phyloP scores from a whole-genome alignment of 1,140 invertebrate species.

The Panonychus citri region DNA sequence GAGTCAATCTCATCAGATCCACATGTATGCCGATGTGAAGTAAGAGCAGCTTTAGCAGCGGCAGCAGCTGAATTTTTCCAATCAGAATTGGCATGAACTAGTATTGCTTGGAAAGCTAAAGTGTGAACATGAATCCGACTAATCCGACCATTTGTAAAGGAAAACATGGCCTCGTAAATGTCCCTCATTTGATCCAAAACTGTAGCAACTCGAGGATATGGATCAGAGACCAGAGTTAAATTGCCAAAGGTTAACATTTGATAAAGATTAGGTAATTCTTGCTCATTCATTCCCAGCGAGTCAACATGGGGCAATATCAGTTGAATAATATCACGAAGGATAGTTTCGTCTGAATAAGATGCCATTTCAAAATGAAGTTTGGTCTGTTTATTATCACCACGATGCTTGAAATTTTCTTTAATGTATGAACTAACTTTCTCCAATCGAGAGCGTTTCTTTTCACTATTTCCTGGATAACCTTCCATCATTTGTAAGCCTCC shows the following conservation, averaged over 20 bases:
- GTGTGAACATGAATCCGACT: conserved; percentile 65
- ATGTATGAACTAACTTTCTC: conserved; percentile 35
- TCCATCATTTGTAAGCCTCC: conserved; percentile 77
- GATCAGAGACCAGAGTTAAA: conserved; percentile 47
- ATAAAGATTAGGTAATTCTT: conserved; percentile 51
- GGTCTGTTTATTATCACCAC: conserved; percentile 19
- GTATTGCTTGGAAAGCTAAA: conserved; percentile 58
- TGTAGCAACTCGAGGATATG: conserved; percentile 49
- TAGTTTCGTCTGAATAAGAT: conserved; percentile 44
- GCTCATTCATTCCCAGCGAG: conserved; percentile 76
- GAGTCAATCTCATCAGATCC: conserved; percentile 43
- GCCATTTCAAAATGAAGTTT: conserved; percentile 70
- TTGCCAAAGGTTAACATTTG: conserved; percentile 42
- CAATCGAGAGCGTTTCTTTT: conserved; percentile 36
- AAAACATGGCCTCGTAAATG: conserved; percentile 13
- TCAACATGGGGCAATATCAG: conserved; percentile 48
- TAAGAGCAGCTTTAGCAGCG: conserved; percentile 57
- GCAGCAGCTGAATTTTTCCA: conserved; percentile 56
- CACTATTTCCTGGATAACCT: conserved; percentile 48
- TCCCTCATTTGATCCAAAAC: conserved; percentile 61
- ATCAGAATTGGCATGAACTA: conserved; percentile 36
- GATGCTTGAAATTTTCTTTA: conserved; percentile 12
- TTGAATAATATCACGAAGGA: conserved; percentile 39
- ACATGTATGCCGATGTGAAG: conserved; percentile 61
- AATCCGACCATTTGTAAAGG: conserved; percentile 29